Conservation (phyloP, 2,888 invertebrate genomes). For the Anticlea derivata region DNA sequence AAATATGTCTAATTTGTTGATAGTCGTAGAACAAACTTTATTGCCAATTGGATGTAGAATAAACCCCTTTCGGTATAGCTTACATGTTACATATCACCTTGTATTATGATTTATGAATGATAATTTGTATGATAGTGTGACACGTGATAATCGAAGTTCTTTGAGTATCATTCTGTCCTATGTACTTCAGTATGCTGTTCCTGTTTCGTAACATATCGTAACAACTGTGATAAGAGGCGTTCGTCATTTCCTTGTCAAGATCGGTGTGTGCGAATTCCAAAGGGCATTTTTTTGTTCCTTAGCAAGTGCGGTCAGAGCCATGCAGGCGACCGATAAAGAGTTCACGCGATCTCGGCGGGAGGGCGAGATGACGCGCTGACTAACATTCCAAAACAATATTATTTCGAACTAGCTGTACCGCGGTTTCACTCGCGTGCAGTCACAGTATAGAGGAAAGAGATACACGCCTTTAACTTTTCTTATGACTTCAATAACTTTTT, state of each 20-base stretch:
- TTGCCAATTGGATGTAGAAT: too few relatives aligned
- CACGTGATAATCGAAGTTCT: slow-evolving; percentile 64
- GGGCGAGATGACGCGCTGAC: slow-evolving; percentile 66
- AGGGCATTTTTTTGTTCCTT: slow-evolving; percentile 36
- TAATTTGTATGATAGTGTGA: slow-evolving; percentile 58
- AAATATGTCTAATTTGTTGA: too few relatives aligned
- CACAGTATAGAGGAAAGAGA: too few relatives aligned
- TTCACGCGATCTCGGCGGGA: slow-evolving; percentile 76
- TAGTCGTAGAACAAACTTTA: too few relatives aligned
- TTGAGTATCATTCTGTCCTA: slow-evolving; percentile 10
- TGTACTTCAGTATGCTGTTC: background rate
- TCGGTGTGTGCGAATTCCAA: slow-evolving; percentile 13
- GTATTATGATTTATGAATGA: too few relatives aligned
- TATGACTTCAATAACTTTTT: too few relatives aligned
- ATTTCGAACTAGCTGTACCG: too few relatives aligned
- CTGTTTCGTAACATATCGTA: slow-evolving; percentile 49
- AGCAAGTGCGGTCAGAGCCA: slow-evolving; percentile 39
- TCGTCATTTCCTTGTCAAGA: slow-evolving; percentile 5
- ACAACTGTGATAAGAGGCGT: slow-evolving; percentile 40
- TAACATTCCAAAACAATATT: slow-evolving; percentile 71
- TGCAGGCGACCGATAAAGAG: slow-evolving; percentile 69
- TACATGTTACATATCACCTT: too few relatives aligned
- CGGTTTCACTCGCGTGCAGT: too few relatives aligned
- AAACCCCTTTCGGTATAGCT: too few relatives aligned
- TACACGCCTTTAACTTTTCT: too few relatives aligned